Evolutionary conservation across 2,888 invertebrate genomes (phyloP), one percentile per base, ranked within the genome.

Genomic region (Itoplectis maculator): DNA sequence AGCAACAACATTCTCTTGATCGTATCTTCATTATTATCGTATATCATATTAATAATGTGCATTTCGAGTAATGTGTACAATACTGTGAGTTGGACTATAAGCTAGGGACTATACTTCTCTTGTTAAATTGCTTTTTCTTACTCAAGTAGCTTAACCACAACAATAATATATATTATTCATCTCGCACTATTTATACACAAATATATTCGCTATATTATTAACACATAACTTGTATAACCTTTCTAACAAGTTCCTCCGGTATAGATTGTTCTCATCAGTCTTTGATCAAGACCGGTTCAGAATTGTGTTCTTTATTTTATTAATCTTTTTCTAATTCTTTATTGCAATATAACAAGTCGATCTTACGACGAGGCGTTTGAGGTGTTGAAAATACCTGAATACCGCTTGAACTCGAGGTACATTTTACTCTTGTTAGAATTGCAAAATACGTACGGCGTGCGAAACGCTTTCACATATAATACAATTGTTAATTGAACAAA

Each of bases 1-100:
- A 89, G 86, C 86, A 87, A 88, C 86, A 84, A 87, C 85, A 87
- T 84, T 82, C 75, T 84, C 76, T 63, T 54, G 45, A 75, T 83
- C 51, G 68, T 80, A 79, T 70, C 47, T 70, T 49, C 73, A 79
- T 84, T 68, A 66, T 78, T 75, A 76, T 79, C 51, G 37, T 80
- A 82, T 85, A 84, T 18, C 37, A 61, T 84, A 83, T 74, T 72
- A 77, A 84, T 85, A 85, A 82, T 84, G 84, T 84, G 85, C 86
- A 86, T 77, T 79, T 65, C 73, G 73, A 82, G 84, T 85, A 87
- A 86, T 84, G 86, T 87, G 68, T 88, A 86, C 86, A 88, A 88
- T 88, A 88, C 87, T 87, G 86, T 88, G 87, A 80, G 84, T 83
- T 85, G 84, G 81, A 87, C 86, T 86, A 84, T 82, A 70, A 82